Percentiles rank a stretch among this genome's conserved stretches.
phyloP scores from a whole-genome alignment of 2,113 vertebrate species.

The Microtus ochrogaster region DNA sequence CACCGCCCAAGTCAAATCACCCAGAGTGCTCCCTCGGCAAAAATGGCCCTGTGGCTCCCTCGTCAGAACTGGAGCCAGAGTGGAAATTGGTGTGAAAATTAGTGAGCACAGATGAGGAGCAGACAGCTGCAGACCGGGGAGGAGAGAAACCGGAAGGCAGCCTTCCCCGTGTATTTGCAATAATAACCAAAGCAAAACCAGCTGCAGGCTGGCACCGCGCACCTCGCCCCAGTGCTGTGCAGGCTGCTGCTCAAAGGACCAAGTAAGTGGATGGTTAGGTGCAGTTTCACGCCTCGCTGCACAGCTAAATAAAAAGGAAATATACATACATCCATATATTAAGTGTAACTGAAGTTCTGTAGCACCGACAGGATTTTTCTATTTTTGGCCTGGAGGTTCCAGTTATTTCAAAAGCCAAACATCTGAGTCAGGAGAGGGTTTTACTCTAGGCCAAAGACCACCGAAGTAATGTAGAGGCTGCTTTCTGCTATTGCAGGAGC shows the following conservation, averaged over 20 bases:
- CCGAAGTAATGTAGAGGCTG: neutral
- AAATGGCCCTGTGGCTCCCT: neutral
- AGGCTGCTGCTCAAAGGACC: conserved; percentile 56
- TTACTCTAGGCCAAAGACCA: neutral
- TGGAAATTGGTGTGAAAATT: conserved; percentile 73
- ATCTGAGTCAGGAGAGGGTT: conserved; percentile 8
- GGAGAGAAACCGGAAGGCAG: conserved; percentile 11
- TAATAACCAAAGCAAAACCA: conserved; percentile 67
- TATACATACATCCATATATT: conserved; percentile 23
- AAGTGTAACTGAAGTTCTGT: conserved; percentile 49
- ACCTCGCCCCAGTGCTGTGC: neutral
- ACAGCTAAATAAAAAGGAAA: conserved; percentile 72
- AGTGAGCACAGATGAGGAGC: conserved; percentile 38
- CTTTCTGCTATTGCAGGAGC: neutral
- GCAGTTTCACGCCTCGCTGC: conserved; percentile 69
- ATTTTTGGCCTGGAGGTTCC: neutral
- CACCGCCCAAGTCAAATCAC: conserved; percentile 59
- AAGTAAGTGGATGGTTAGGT: conserved; percentile 64
- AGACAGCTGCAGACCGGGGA: neutral
- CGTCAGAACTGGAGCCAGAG: conserved; percentile 64
- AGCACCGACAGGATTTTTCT: neutral
- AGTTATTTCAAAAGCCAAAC: neutral
- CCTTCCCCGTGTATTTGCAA: conserved; percentile 58
- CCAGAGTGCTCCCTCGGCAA: conserved; percentile 53
- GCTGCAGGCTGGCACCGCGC: neutral